phyloP scores from a whole-genome alignment of 2,113 vertebrate species.

The Istiophorus platypterus region DNA sequence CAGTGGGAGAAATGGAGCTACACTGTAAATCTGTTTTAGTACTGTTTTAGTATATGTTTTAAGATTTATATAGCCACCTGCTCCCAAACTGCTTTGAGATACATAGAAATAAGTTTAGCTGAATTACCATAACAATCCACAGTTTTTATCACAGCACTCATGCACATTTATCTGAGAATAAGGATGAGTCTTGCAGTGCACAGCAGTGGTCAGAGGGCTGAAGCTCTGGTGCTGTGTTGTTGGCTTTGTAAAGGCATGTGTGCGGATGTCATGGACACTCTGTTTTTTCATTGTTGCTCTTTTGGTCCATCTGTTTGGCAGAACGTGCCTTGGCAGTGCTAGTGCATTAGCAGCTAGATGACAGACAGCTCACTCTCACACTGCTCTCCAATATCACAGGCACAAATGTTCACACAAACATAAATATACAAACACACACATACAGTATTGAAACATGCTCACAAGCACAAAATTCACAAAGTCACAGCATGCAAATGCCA shows the following conservation, averaged over 20 bases:
- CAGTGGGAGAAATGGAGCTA: conserved; percentile 39
- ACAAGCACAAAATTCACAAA: background rate
- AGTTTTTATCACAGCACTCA: conserved; percentile 6
- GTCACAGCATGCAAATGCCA: conserved; percentile 42
- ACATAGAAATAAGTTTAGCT: background rate
- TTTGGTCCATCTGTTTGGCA: conserved; percentile 76
- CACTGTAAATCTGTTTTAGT: conserved; percentile 25
- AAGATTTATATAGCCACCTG: fast-evolving
- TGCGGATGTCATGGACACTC: conserved; percentile 61
- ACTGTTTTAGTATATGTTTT: background rate
- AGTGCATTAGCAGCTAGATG: conserved; percentile 63
- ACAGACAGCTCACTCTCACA: conserved; percentile 65
- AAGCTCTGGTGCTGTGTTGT: conserved; percentile 33
- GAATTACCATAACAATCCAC: background rate
- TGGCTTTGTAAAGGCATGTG: conserved; percentile 55
- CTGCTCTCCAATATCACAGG: conserved; percentile 66
- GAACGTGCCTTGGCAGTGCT: conserved; percentile 65
- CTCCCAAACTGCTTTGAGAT: background rate
- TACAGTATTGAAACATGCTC: conserved; percentile 34
- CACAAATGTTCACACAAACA: conserved; percentile 59
- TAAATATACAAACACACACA: conserved; percentile 37
- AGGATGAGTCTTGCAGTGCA: conserved; percentile 17
- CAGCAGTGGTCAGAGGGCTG: conserved; percentile 37
- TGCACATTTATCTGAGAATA: conserved; percentile 22
- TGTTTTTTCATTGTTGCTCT: conserved; percentile 68